Evolutionary conservation across 2,797 vertebrate genomes (phyloP), one percentile per base, ranked within the genome.

Genomic region (Alca torda): DNA sequence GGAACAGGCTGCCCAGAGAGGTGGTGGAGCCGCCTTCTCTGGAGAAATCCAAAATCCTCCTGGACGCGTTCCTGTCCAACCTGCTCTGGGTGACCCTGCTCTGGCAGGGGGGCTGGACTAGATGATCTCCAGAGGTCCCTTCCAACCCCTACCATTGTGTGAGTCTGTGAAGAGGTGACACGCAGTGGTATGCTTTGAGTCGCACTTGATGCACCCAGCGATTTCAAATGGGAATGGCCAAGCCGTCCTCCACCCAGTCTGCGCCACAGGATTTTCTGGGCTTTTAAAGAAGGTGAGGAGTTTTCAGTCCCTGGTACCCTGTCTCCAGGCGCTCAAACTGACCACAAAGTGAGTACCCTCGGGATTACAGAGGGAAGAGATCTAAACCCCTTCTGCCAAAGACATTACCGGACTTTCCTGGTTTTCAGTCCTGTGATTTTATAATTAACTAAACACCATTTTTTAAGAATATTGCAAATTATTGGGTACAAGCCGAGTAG

Each of bases 181-280:
- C 0, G 0, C 3, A 1, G 3, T 5, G 13, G 16, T 1, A 1
- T 2, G 20, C 28, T 28, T 31, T 12, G 3, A 35, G 28, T 9
- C 72, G 9, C 12, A 1, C 50, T 19, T 3, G 6, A 24, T 14
- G 45, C 25, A 0, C 33, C 2, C 2, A 4, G 24, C 1, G 10
- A 39, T 70, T 46, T 9, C 31, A 15, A 24, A 33, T 0, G 19
- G 33, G 31, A 82, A 39, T 0, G 16, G 46, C 33, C 1, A 0
- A 60, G 50, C 60, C 31, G 37, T 17, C 46, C 57, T 16, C 25
- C 70, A 28, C 26, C 35, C 60, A 46, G 46, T 50, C 86, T 13
- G 16, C 0, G 1, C 17, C 78, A 46, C 5, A 1, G 33, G 31
- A 6, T 8, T n/a, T 30, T 8, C 57, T 11, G 21, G 39, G 54